phyloP scores from a whole-genome alignment of 2,113 vertebrate genomes.

The Glaucomys volans region DNA sequence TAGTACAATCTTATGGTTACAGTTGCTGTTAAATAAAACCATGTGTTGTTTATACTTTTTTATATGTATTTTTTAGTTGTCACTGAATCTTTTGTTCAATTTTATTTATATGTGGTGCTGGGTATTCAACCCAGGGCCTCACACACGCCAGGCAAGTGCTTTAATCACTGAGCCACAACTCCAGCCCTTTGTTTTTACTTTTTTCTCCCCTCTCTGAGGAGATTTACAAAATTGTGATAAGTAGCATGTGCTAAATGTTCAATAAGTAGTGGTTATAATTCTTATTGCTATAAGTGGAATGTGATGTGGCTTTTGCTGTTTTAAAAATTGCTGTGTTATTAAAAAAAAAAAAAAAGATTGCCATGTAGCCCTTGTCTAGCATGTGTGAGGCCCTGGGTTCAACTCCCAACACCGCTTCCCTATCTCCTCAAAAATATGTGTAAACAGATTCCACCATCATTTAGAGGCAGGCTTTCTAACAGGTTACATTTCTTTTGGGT shows the following conservation, averaged over 20 bases:
- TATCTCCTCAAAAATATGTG: background rate
- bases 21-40: background rate
- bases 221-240: slow-evolving; percentile 23
- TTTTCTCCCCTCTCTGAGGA: background rate
- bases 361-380: background rate
- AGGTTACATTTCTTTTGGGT: background rate
- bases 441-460: slow-evolving; percentile 42
- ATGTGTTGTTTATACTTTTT: slow-evolving; percentile 20
- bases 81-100: no score
- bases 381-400: background rate
- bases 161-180: no score
- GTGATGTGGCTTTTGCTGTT: background rate
- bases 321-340: slow-evolving; percentile 3
- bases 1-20: slow-evolving; percentile 15
- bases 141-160: no score
- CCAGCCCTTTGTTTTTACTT: no score
- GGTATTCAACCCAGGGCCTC: no score
- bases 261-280: background rate
- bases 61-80: no score
- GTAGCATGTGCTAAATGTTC: background rate
- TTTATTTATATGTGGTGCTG: no score
- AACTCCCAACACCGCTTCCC: no score
- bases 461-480: slow-evolving; percentile 24
- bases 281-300: background rate
- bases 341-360: background rate